Base-by-base conservation (phyloP, 2,113 vertebrate genomes). In the Xenopus borealis region DNA sequence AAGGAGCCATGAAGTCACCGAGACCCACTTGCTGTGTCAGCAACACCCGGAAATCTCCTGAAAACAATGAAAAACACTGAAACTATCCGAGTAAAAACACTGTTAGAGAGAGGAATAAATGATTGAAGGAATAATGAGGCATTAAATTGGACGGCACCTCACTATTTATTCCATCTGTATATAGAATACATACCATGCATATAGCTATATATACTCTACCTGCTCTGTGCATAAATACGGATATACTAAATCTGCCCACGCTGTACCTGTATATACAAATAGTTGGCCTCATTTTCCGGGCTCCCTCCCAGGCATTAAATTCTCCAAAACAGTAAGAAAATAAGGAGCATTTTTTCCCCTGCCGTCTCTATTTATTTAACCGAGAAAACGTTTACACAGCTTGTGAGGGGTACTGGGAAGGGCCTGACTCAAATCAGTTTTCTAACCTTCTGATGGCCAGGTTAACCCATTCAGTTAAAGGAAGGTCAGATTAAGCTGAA, bases 361-460 rank as follows among this genome's bases (percentile, higher is more conserved):
- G 55, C 53, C n/a, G 27, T 72, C 70, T 30, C 23, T 30, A 72
- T 72, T 72, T 72, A 72, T 52, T 72, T 72, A 72, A 72, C 59
- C 4, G 59, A 52, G 44, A 67, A 62, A 18, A 18, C 27, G 70
- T 72, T 72, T 63, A 72, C 59, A 72, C 70, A 72, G 70, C 58
- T 72, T 72, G 70, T 62, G 70, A 62, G 70, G 10, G 59, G 63
- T 23, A 63, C 10, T 27, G 18, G 46, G 14, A 7, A 47, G 40
- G 55, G 68, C n/a, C 27, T 33, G 16, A 64, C 63, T 66, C 33
- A 67, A 67, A 12, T 14, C 8, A 50, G 19, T 27, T 20, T 9
- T 61, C 11, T 61, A 55, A 16, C 47, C 47, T 50, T 40, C 8
- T 6, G 33, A 40, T 40, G 2, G 33, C 33, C 33, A 40, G 33